phyloP scores from a whole-genome alignment of 2,113 vertebrate species.

The Lota lota region DNA sequence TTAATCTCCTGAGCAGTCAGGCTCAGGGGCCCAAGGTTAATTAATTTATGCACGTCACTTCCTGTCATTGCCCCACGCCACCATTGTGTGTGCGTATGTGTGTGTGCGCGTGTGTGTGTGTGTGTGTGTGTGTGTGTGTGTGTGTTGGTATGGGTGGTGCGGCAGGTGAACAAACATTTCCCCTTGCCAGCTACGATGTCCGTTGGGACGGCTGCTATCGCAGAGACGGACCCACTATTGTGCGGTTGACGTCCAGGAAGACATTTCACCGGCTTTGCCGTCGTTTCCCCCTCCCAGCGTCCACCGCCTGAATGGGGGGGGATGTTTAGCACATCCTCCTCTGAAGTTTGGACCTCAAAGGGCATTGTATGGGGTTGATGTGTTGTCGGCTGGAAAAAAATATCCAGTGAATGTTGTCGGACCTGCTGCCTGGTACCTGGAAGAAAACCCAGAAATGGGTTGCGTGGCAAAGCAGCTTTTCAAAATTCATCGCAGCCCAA shows the following conservation, averaged over 20 bases:
- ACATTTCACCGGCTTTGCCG: constrained; percentile 41
- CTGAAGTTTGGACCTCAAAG: constrained; percentile 46
- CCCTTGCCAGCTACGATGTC: constrained; percentile 42
- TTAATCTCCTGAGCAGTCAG: constrained; percentile 37
- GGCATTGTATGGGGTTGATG: not conserved
- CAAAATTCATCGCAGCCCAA: not conserved
- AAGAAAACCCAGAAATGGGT: constrained; percentile 28
- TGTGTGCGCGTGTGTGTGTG: not conserved
- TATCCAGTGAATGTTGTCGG: not conserved
- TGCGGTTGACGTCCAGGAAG: constrained; percentile 63
- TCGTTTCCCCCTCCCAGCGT: constrained; percentile 56
- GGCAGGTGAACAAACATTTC: constrained; percentile 24
- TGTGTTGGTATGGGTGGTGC: constrained; percentile 40
- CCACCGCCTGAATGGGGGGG: constrained; percentile 38
- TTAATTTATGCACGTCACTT: constrained; percentile 37
- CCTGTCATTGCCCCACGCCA: constrained; percentile 16
- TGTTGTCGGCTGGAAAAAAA: not conserved
- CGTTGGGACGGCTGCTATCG: constrained; percentile 38
- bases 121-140: not conserved
- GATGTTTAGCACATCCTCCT: constrained; percentile 61
- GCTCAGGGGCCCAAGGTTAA: constrained; percentile 36
- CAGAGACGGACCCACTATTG: constrained; percentile 50
- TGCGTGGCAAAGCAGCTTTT: constrained; percentile 18
- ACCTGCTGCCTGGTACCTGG: constrained; percentile 7
- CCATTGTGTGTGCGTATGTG: not conserved